These are phyloP conservation scores for Heteromurus nitidus DNA, from an alignment of 2,888 invertebrate genomes.

Conservation along the genomic window DNA sequence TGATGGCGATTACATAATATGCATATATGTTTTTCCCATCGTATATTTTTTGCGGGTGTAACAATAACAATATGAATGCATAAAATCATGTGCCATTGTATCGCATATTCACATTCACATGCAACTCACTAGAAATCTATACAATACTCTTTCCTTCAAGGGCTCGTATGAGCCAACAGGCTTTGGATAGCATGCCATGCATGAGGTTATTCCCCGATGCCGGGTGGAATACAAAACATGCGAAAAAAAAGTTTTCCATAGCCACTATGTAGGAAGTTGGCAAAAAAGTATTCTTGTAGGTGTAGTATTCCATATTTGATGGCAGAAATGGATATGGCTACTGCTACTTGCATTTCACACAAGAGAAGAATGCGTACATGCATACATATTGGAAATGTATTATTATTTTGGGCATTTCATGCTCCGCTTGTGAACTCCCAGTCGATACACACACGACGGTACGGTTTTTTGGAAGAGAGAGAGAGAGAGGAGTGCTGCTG, in stretches of 20 bases:
- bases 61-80: slow-evolving; percentile 33
- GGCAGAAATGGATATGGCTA: too few relatives aligned
- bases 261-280: slow-evolving; percentile 13
- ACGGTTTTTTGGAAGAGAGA: too few relatives aligned
- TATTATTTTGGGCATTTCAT: neutral
- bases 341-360: too few relatives aligned
- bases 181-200: slow-evolving; percentile 28
- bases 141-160: slow-evolving; percentile 28
- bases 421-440: neutral
- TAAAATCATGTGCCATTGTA: neutral
- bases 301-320: slow-evolving; percentile 56
- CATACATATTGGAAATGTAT: neutral
- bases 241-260: slow-evolving; percentile 36
- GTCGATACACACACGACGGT: neutral
- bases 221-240: slow-evolving; percentile 53
- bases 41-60: neutral
- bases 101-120: neutral
- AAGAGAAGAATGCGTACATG: neutral
- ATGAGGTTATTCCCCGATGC: slow-evolving; percentile 52
- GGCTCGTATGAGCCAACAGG: slow-evolving; percentile 25
- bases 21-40: too few relatives aligned
- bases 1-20: neutral
- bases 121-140: neutral
- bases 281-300: slow-evolving; percentile 39
- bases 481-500: too few relatives aligned